Evolutionary conservation across 2,888 invertebrate species (phyloP).

Genomic region (Netelia inedita): DNA sequence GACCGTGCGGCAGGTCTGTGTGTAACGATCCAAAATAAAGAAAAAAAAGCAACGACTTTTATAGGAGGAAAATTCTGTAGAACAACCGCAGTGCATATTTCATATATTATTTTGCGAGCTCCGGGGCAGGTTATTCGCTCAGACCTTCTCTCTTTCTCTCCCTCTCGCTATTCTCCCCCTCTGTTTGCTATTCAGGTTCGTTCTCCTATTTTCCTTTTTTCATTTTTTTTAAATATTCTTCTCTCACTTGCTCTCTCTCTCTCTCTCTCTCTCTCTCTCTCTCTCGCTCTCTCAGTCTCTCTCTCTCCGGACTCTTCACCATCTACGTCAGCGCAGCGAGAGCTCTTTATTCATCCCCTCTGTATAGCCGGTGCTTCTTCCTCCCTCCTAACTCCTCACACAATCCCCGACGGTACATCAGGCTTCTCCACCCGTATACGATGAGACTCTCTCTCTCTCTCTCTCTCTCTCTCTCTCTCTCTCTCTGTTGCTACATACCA

Average conservation of each 20-base stretch:
- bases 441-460: slow-evolving; percentile 24
- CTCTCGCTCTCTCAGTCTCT: slow-evolving; percentile 3
- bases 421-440: slow-evolving; percentile 34
- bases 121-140: slow-evolving; percentile 82
- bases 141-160: slow-evolving; percentile 71
- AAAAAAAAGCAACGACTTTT: slow-evolving; percentile 73
- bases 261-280: slow-evolving; percentile 15
- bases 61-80: slow-evolving; percentile 77
- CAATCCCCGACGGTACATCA: slow-evolving; percentile 57
- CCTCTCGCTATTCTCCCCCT: slow-evolving; percentile 62
- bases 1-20: slow-evolving; percentile 21
- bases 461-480: slow-evolving; percentile 22
- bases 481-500: slow-evolving; percentile 21
- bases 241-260: slow-evolving; percentile 13
- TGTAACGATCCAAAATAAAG: slow-evolving; percentile 8
- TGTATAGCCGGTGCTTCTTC: slow-evolving; percentile 31
- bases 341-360: slow-evolving; percentile 60
- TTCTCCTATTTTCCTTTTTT: slow-evolving; percentile 12
- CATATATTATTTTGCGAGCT: slow-evolving; percentile 84
- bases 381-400: slow-evolving; percentile 8
- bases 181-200: slow-evolving; percentile 74
- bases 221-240: slow-evolving; percentile 44
- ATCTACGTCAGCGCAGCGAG: slow-evolving; percentile 40
- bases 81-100: slow-evolving; percentile 83
- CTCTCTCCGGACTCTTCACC: slow-evolving; percentile 38